Evolutionary conservation across 2,113 vertebrate genomes (phyloP).

Genomic region (Neotoma lepida): DNA sequence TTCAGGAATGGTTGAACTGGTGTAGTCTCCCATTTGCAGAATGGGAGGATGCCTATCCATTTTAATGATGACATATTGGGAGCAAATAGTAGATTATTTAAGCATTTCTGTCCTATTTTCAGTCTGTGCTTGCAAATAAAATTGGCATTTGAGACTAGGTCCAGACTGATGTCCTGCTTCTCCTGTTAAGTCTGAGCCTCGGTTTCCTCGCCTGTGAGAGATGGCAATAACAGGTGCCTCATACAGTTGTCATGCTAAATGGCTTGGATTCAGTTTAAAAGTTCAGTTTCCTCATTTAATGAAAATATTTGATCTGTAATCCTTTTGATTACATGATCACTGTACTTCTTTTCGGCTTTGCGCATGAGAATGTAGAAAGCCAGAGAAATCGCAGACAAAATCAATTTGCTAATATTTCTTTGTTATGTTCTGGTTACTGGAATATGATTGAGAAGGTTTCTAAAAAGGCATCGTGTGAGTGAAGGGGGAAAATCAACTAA

Average conservation of each 20-base stretch:
- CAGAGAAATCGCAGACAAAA: slow-evolving; percentile 33
- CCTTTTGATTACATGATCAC: neutral
- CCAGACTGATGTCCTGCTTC: neutral
- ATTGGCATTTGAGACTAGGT: neutral
- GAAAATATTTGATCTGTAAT: slow-evolving; percentile 12
- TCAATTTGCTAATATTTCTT: slow-evolving; percentile 46
- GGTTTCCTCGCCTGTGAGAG: neutral
- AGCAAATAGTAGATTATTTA: neutral
- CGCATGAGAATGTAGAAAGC: slow-evolving; percentile 35
- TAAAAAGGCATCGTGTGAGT: neutral
- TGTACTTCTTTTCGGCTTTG: slow-evolving; percentile 1
- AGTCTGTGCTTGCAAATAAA: neutral
- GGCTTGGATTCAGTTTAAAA: neutral
- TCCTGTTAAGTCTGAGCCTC: neutral
- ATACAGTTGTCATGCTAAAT: neutral
- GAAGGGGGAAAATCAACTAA: neutral
- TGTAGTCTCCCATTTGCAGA: neutral
- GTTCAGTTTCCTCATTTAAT: neutral
- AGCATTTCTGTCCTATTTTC: slow-evolving; percentile 12
- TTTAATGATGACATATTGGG: slow-evolving; percentile 1
- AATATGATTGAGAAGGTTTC: slow-evolving; percentile 36
- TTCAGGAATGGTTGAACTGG: neutral
- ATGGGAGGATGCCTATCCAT: neutral
- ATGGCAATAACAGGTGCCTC: neutral
- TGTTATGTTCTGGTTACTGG: slow-evolving; percentile 14